These are phyloP conservation scores for Eurytoma californica DNA, from an alignment of 2,888 invertebrate genomes.

Conservation along the genomic window DNA sequence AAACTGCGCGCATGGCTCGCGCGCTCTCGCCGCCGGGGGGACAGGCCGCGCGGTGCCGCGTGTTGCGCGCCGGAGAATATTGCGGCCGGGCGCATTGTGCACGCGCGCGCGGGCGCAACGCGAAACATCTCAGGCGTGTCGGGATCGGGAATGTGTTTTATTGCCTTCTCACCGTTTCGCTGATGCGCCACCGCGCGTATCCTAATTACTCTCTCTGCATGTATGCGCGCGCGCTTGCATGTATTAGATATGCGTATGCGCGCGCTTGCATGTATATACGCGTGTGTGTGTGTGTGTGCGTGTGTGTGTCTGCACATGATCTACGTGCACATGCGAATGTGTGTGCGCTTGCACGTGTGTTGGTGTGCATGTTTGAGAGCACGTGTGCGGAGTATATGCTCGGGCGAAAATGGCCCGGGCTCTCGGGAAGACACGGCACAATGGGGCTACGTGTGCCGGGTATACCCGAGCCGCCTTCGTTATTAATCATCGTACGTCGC, in stretches of 20 bases:
- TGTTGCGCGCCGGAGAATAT: conserved; percentile 26
- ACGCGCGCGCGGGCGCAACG: neutral
- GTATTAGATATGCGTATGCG: neutral
- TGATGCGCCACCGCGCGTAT: neutral
- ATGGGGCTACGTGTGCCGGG: conserved; percentile 1
- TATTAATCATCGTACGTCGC: conserved; percentile 49
- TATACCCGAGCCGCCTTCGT: conserved; percentile 13
- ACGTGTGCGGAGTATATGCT: too few relatives aligned
- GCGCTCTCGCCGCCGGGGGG: conserved; percentile 18
- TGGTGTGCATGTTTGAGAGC: too few relatives aligned
- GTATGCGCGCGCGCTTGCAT: neutral
- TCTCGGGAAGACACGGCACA: conserved; percentile 9
- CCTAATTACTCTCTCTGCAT: neutral
- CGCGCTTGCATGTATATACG: neutral
- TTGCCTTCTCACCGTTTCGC: conserved; percentile 58
- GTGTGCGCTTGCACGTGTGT: neutral
- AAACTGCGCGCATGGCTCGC: conserved; percentile 32
- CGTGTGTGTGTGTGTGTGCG: neutral
- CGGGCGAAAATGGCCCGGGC: neutral
- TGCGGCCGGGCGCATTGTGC: conserved; percentile 13
- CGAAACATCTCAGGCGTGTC: conserved; percentile 53
- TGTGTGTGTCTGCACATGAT: too few relatives aligned
- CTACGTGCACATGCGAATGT: too few relatives aligned
- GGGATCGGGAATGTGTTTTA: conserved; percentile 65
- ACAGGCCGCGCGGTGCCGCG: too few relatives aligned